Conservation (phyloP, 2,888 invertebrate genomes). For the Digitonthophagus gazella region DNA sequence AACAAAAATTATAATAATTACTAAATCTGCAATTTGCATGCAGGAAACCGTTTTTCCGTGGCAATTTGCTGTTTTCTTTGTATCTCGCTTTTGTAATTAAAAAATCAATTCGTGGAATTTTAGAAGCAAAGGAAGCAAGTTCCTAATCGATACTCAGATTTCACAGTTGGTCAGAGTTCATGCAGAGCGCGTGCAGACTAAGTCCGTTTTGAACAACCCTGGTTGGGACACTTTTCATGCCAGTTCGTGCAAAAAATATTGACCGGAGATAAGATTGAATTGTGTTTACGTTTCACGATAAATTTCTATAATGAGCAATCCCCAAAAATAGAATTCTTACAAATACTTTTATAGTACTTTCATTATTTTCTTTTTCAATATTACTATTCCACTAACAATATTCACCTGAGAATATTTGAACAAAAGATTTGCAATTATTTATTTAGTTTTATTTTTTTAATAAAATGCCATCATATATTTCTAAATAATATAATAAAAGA, state of each 20-base stretch:
- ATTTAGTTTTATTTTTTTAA: too few species aligned
- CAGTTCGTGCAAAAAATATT: background rate
- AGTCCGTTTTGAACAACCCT: background rate
- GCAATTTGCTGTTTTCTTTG: background rate
- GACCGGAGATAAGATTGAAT: background rate
- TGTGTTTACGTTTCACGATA: background rate
- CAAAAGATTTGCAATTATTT: too few species aligned
- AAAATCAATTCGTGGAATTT: background rate
- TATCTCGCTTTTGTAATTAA: background rate
- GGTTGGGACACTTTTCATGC: background rate
- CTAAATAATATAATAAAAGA: too few species aligned
- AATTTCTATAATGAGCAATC: background rate
- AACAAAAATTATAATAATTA: background rate
- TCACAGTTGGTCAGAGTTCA: background rate
- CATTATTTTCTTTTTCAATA: too few species aligned
- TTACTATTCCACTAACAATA: too few species aligned
- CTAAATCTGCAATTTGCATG: background rate
- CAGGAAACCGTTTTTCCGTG: background rate
- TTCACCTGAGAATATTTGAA: too few species aligned
- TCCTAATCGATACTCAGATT: background rate
- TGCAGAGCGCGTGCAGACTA: background rate
- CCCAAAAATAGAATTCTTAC: background rate
- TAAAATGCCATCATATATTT: too few species aligned
- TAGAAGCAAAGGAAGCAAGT: background rate
- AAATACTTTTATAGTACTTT: too few species aligned